Conservation (phyloP, 2,888 invertebrate genomes). For the Conops quadrifasciatus region DNA sequence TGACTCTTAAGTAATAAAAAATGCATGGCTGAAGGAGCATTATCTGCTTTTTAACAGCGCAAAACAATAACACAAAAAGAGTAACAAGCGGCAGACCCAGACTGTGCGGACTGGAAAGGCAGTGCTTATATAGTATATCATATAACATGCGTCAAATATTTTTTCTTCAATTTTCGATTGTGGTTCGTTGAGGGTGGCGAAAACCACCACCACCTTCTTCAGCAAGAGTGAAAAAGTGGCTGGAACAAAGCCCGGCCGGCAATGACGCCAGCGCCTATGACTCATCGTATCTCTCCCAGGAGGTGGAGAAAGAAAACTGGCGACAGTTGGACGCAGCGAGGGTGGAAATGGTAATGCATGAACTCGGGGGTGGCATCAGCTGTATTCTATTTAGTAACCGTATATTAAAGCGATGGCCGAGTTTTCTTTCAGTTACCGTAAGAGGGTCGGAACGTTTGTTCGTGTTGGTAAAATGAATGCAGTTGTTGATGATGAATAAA, state of each 20-base stretch:
- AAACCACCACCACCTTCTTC: constrained; percentile 16
- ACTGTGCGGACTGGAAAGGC: neutral
- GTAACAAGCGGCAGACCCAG: no score
- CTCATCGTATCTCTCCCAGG: constrained; percentile 21
- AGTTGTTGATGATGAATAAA: no score
- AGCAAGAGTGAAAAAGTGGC: neutral
- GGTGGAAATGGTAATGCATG: neutral
- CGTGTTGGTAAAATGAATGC: no score
- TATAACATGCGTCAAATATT: constrained; percentile 8
- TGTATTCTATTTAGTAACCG: constrained; percentile 33
- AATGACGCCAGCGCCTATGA: constrained; percentile 11
- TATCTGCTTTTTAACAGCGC: no score
- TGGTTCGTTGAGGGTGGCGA: neutral
- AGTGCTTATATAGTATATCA: neutral
- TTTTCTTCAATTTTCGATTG: neutral
- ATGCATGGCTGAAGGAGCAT: no score
- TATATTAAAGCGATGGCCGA: constrained; percentile 36
- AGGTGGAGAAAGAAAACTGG: constrained; percentile 2
- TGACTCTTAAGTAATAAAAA: no score
- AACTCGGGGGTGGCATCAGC: constrained; percentile 20
- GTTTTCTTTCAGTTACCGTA: neutral
- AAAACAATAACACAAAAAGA: no score
- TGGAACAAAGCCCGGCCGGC: neutral
- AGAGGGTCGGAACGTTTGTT: neutral
- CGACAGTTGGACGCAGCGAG: constrained; percentile 7